These are phyloP conservation scores for Tachysurus fulvidraco DNA, from an alignment of 2,113 vertebrate genomes.

Conservation along the genomic window DNA sequence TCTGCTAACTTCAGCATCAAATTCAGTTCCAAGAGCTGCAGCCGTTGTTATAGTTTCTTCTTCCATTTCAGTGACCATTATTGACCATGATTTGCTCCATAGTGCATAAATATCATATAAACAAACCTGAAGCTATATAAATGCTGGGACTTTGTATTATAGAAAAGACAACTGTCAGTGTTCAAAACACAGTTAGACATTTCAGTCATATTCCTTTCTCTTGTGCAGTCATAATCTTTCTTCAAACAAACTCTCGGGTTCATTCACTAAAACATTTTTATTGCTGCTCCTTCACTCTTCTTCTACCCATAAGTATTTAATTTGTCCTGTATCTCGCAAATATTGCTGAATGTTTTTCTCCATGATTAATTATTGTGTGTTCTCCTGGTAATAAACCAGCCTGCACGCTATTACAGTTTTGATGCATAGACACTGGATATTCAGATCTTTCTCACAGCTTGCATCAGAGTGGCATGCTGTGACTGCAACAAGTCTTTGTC, in stretches of 20 bases:
- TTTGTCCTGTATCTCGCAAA: neutral
- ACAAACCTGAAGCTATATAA: neutral
- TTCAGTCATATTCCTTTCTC: slow-evolving; percentile 19
- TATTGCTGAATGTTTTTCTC: slow-evolving; percentile 41
- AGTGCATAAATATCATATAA: neutral
- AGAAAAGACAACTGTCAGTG: slow-evolving; percentile 2
- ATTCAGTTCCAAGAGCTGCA: neutral
- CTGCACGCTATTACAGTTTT: neutral
- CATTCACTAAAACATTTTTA: neutral
- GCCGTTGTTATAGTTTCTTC: neutral
- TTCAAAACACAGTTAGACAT: slow-evolving; percentile 7
- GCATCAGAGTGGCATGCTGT: slow-evolving; percentile 5
- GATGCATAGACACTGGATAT: slow-evolving; percentile 1
- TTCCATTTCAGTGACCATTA: neutral
- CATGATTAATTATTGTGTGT: slow-evolving; percentile 47
- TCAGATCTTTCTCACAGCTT: neutral
- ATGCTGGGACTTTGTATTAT: neutral
- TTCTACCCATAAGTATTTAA: slow-evolving; percentile 33
- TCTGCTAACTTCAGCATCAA: neutral
- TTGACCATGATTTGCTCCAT: neutral
- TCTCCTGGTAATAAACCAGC: slow-evolving; percentile 35
- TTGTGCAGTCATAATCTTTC: slow-evolving; percentile 26
- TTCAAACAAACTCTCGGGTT: neutral
- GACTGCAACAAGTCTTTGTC: slow-evolving; percentile 20
- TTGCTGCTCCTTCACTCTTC: slow-evolving; percentile 7